Percentiles rank a stretch among this genome's conserved stretches.
phyloP scores from a whole-genome alignment of 2,797 vertebrate species.

The Lepilemur septentrionalis region DNA sequence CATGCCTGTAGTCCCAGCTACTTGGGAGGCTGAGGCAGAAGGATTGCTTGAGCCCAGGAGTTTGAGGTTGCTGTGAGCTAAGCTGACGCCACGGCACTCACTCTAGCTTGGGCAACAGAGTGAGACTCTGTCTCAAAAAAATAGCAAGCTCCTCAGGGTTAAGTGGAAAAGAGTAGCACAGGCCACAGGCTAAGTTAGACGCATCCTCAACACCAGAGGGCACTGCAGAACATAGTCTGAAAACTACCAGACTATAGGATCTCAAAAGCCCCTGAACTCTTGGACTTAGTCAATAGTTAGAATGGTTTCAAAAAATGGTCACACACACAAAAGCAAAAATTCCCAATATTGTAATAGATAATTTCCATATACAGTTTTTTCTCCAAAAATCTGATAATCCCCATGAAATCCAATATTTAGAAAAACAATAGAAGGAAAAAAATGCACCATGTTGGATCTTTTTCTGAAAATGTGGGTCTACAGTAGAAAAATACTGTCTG shows the following conservation, averaged over 20 bases:
- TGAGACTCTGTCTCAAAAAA: neutral
- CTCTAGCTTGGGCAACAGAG: too few species aligned
- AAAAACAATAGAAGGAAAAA: slow-evolving; percentile 8
- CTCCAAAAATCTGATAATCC: neutral
- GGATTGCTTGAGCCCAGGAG: too few species aligned
- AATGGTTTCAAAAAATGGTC: slow-evolving; percentile 12
- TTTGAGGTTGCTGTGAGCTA: too few species aligned
- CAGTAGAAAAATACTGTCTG: neutral
- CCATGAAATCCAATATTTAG: slow-evolving; percentile 9
- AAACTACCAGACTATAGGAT: neutral
- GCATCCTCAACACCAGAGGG: neutral
- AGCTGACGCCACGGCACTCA: too few species aligned
- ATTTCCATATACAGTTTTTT: neutral
- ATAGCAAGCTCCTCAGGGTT: neutral
- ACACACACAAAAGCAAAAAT: slow-evolving; percentile 17
- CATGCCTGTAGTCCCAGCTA: too few species aligned
- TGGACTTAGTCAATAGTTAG: neutral
- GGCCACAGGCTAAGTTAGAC: neutral
- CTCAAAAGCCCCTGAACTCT: neutral
- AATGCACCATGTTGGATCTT: neutral
- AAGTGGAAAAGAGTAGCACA: neutral
- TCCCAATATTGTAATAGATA: neutral
- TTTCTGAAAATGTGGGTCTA: neutral
- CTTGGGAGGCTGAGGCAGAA: too few species aligned
- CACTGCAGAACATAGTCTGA: neutral